phyloP scores from a whole-genome alignment of 2,797 vertebrate genomes.

The Orestias chungarensis region DNA sequence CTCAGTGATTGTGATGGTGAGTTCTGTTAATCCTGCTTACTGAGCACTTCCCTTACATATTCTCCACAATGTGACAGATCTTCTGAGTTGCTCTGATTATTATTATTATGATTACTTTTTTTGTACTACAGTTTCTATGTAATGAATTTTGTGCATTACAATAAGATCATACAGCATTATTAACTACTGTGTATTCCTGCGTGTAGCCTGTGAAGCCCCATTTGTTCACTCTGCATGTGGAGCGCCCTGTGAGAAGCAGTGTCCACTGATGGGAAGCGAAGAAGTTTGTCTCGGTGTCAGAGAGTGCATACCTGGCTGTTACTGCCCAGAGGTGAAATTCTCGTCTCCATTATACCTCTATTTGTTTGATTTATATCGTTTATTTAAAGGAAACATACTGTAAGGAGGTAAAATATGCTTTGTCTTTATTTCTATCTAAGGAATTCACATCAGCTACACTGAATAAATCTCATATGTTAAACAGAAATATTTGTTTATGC shows the following conservation, averaged over 20 bases:
- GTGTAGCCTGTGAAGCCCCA: conserved; percentile 78
- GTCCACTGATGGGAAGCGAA: conserved; percentile 68
- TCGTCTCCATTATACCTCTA: background rate
- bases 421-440: no score
- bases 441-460: no score
- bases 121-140: background rate
- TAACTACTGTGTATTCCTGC: background rate
- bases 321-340: conserved; percentile 84
- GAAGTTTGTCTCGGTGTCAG: conserved; percentile 72
- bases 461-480: no score
- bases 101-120: background rate
- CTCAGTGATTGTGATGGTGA: conserved; percentile 77
- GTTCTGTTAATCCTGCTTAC: conserved; percentile 3
- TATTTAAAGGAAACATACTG: background rate
- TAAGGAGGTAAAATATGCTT: background rate
- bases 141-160: background rate
- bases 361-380: background rate
- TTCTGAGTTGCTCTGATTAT: background rate
- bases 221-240: conserved; percentile 83
- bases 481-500: no score
- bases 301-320: conserved; percentile 86
- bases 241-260: conserved; percentile 84
- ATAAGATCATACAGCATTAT: background rate
- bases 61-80: background rate
- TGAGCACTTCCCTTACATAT: background rate